Percentiles rank a stretch among this genome's conserved stretches.
These are phyloP conservation scores for Acanthosoma haemorrhoidale DNA, from an alignment of 2,888 invertebrate genomes.

Conservation along the genomic window DNA sequence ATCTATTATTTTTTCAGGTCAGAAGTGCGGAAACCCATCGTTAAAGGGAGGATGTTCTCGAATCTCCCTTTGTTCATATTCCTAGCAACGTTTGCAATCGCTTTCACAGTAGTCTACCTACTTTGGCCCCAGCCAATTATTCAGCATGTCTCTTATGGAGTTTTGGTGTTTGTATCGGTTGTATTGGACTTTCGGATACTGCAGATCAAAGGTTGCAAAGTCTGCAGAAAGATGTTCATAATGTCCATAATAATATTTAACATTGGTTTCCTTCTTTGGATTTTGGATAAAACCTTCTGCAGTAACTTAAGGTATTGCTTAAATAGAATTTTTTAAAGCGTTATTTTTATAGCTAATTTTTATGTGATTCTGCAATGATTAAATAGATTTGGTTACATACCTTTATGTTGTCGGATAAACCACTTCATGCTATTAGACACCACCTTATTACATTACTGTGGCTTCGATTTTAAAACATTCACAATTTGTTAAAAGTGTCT, in stretches of 20 bases:
- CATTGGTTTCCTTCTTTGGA: constrained; percentile 48
- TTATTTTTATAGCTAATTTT: too few relatives aligned
- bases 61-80: constrained; percentile 37
- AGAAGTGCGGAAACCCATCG: constrained; percentile 33
- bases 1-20: constrained; percentile 36
- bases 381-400: too few relatives aligned
- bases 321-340: not conserved
- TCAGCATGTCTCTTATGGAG: constrained; percentile 46
- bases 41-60: constrained; percentile 33
- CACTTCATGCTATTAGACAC: too few relatives aligned
- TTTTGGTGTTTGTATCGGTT: constrained; percentile 43
- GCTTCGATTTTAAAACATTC: too few relatives aligned
- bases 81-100: constrained; percentile 36
- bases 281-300: constrained; percentile 48
- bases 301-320: constrained; percentile 43
- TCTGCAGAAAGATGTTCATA: constrained; percentile 40
- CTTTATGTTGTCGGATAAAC: too few relatives aligned
- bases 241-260: constrained; percentile 43
- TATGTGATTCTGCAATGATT: too few relatives aligned
- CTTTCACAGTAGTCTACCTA: constrained; percentile 40
- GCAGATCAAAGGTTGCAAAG: constrained; percentile 37
- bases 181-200: constrained; percentile 40
- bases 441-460: too few relatives aligned
- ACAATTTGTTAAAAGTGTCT: too few relatives aligned
- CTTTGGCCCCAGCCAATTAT: constrained; percentile 43